Conservation (phyloP, 2,113 vertebrate genomes). For the Ciconia boyciana region DNA sequence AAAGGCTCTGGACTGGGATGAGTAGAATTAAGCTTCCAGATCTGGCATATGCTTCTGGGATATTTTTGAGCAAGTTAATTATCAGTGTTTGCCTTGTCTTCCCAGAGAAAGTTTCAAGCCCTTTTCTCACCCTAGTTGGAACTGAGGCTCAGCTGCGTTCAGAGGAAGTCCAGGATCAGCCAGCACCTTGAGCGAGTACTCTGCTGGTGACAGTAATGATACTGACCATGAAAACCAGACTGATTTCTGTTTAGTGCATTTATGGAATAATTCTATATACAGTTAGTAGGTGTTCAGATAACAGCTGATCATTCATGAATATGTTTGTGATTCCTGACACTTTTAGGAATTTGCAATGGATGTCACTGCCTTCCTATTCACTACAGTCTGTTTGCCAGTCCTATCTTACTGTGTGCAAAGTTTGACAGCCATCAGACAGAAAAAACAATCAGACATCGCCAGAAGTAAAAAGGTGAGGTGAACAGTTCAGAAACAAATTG, state of each 20-base stretch:
- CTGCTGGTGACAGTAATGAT: not conserved
- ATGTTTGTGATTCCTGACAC: not conserved
- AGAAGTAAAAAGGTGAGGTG: slow-evolving; percentile 16
- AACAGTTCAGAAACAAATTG: slow-evolving; percentile 36
- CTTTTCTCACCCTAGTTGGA: not conserved
- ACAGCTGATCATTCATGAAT: not conserved
- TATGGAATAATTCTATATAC: not conserved
- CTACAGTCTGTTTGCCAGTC: not conserved
- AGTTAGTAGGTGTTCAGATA: not conserved
- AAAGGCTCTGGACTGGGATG: not conserved
- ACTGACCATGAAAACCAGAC: not conserved
- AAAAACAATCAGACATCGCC: not conserved
- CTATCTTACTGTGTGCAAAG: slow-evolving; percentile 11
- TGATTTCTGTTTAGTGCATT: not conserved
- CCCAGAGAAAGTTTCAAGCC: not conserved
- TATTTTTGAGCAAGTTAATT: not conserved
- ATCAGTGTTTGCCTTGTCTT: not conserved
- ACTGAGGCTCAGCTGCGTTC: not conserved
- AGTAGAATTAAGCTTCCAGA: not conserved
- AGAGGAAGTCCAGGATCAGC: not conserved
- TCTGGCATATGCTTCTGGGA: not conserved
- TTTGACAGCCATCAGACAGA: not conserved
- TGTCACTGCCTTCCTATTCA: not conserved
- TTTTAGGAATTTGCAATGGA: not conserved
- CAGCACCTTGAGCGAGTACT: not conserved